Conservation (phyloP, 1,140 invertebrate genomes). For the Nylanderia fulva region DNA sequence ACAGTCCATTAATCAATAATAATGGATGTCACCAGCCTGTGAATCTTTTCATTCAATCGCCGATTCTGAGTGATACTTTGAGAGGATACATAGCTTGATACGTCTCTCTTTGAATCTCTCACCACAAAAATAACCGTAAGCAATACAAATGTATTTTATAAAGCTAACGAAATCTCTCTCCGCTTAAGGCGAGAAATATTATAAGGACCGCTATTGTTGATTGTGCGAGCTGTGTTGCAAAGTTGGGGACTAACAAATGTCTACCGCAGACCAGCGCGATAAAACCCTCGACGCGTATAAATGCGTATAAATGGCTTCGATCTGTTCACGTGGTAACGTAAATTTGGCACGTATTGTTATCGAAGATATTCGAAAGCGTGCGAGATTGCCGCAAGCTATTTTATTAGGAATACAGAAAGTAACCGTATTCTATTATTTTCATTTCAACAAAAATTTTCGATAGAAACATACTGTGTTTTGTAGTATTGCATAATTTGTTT, state of each 20-base stretch:
- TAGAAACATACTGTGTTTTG: neutral
- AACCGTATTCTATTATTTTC: neutral
- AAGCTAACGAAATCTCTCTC: slow-evolving; percentile 15
- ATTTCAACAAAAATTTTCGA: neutral
- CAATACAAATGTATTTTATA: slow-evolving; percentile 24
- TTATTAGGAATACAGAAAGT: neutral
- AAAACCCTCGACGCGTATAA: slow-evolving; percentile 44
- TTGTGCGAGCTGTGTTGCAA: neutral
- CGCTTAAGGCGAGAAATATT: slow-evolving; percentile 19
- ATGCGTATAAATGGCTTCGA: slow-evolving; percentile 38
- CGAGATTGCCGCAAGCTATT: neutral
- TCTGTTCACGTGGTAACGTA: neutral
- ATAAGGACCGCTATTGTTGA: neutral
- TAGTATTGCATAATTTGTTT: too few species aligned
- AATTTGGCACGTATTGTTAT: slow-evolving; percentile 29
- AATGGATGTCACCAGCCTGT: slow-evolving; percentile 38
- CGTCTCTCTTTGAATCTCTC: slow-evolving; percentile 19
- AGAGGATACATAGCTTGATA: neutral
- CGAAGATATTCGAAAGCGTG: neutral
- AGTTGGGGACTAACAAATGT: slow-evolving; percentile 25
- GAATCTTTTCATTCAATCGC: slow-evolving; percentile 19
- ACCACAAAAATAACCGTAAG: slow-evolving; percentile 11
- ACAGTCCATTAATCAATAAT: slow-evolving; percentile 51
- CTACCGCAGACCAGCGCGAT: neutral
- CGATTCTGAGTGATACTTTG: neutral